phyloP scores from a whole-genome alignment of 2,888 invertebrate species.

The Morinoia aosen region DNA sequence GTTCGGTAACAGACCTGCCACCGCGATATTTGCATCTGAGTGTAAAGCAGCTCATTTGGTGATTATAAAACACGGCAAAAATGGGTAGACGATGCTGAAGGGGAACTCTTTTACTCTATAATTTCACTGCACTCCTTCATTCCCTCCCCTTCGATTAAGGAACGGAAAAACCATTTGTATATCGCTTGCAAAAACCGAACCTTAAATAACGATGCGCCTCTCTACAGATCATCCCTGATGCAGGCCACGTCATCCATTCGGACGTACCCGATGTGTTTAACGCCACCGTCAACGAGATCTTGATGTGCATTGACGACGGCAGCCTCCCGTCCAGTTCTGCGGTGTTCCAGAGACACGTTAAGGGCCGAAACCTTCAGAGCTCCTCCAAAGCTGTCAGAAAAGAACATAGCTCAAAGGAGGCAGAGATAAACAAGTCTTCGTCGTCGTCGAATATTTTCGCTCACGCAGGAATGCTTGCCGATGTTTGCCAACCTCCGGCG shows the following conservation, averaged over 20 bases:
- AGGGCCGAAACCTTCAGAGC: neutral
- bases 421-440: neutral
- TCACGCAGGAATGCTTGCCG: neutral
- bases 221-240: slow-evolving; percentile 5
- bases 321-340: neutral
- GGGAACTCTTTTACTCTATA: too few species aligned
- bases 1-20: too few species aligned
- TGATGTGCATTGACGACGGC: neutral
- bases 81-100: too few species aligned
- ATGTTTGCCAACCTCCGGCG: neutral
- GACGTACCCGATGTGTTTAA: slow-evolving; percentile 18
- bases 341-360: neutral
- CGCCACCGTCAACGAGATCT: neutral
- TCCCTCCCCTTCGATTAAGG: too few species aligned
- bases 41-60: too few species aligned
- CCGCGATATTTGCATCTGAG: too few species aligned
- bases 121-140: too few species aligned
- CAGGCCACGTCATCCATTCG: slow-evolving; percentile 39
- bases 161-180: neutral
- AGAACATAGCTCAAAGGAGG: neutral
- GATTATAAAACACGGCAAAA: too few species aligned
- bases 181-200: neutral
- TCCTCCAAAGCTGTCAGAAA: neutral
- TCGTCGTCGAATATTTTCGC: neutral
- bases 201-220: neutral